These are phyloP conservation scores for Melanerpes formicivorus DNA, from an alignment of 2,113 vertebrate species.

Conservation along the genomic window DNA sequence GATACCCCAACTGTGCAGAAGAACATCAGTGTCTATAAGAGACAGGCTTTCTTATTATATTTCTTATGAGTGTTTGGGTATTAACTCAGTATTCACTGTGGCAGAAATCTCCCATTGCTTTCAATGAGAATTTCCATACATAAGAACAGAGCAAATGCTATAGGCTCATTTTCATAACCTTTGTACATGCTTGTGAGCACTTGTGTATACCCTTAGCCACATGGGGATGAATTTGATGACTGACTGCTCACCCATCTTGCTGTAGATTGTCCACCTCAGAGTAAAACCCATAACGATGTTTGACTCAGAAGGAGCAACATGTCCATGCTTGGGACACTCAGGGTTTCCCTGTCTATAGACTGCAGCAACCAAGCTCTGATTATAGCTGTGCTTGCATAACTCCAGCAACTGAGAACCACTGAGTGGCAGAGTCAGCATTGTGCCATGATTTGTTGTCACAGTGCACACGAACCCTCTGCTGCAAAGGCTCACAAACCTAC, in stretches of 20 bases:
- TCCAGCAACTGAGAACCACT: background rate
- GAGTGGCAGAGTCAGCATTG: background rate
- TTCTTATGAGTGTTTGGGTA: background rate
- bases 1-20: background rate
- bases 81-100: slow-evolving; percentile 17
- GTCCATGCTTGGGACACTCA: background rate
- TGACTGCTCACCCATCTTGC: background rate
- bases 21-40: background rate
- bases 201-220: background rate
- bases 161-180: slow-evolving; percentile 12
- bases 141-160: background rate
- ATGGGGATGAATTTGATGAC: background rate
- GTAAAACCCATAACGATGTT: background rate
- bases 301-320: background rate
- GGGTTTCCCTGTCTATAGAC: background rate
- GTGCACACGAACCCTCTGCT: background rate
- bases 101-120: background rate
- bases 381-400: background rate
- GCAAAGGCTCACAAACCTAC: background rate
- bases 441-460: background rate
- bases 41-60: background rate
- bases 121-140: background rate
- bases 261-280: background rate
- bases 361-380: background rate
- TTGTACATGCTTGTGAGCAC: background rate